These are phyloP conservation scores for Trematomus bernacchii DNA, from an alignment of 2,797 vertebrate genomes.

Conservation along the genomic window DNA sequence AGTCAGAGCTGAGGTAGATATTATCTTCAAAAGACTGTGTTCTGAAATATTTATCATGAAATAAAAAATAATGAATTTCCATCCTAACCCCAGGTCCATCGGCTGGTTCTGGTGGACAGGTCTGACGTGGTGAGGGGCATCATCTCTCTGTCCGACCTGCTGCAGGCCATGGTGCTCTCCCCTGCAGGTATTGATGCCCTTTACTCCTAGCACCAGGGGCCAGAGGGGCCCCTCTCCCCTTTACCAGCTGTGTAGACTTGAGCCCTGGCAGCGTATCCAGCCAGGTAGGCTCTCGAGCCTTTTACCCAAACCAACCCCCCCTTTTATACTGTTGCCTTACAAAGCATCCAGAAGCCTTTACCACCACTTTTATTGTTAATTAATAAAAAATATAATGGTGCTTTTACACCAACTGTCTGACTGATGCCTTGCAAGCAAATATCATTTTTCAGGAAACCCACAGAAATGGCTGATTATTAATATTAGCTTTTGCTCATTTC, in stretches of 20 bases:
- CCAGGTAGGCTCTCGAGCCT: conserved; percentile 52
- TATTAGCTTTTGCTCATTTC: conserved; percentile 7
- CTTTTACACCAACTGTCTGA: no score
- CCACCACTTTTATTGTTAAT: no score
- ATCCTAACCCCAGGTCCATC: conserved; percentile 89
- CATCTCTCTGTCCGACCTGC: conserved; percentile 96
- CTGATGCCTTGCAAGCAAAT: no score
- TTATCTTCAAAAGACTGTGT: no score
- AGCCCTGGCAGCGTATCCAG: conserved; percentile 27
- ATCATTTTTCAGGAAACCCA: neutral
- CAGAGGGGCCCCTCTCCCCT: conserved; percentile 11
- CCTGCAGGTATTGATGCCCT: conserved; percentile 95
- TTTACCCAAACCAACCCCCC: neutral
- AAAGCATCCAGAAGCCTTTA: no score
- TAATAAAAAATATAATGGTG: no score
- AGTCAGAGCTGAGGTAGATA: conserved; percentile 88
- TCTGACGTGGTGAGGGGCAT: conserved; percentile 89
- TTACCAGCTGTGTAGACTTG: conserved; percentile 25
- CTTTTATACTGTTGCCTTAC: no score
- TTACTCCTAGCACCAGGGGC: conserved; percentile 82
- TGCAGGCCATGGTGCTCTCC: conserved; percentile 95
- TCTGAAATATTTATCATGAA: neutral
- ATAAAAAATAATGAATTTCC: neutral
- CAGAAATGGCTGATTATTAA: neutral
- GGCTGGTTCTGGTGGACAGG: conserved; percentile 95